Evolutionary conservation across 2,113 vertebrate genomes (phyloP), one percentile per base, ranked within the genome.

Genomic region (Sciurus niger): DNA sequence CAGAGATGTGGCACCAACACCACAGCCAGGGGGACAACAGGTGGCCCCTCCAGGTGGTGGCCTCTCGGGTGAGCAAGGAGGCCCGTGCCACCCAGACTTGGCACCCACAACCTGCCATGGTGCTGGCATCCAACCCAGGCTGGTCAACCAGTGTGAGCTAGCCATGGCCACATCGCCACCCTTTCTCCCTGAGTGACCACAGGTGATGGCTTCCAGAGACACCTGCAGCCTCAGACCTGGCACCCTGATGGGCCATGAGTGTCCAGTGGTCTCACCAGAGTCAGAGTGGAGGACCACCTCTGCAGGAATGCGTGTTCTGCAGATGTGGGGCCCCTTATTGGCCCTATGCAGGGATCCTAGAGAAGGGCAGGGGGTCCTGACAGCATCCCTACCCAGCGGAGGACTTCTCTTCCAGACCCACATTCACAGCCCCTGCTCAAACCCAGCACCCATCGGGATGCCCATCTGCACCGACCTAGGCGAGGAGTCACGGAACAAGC

Each of bases 181-280:
- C 22, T 11, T 20, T 4, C 53, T 37, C 6, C 4, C 5, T 2
- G 1, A 3, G 12, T 18, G 10, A 1, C 16, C 55, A 9, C 1
- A 79, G 65, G 46, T 37, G 28, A 28, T 14, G 17, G 25, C 1
- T 22, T 40, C 24, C 1, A 37, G 12, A 68, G 72, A 70, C 40
- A 30, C 34, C 2, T 3, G 32, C 28, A 11, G 24, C 74, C 65
- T 60, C 55, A 16, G 78, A 22, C 16, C 22, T 25, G n/a, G 17
- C 6, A 13, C 72, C 25, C 55, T 43, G 28, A 46, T 25, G 46
- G 48, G 16, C 25, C 37, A 24, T 28, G 20, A 28, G 7, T 6
- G 16, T 17, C 1, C 0, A 30, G 22, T 3, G 28, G 9, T 24
- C 17, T 18, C 32, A 2, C 72, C 51, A 9, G 30, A 74, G 34